Percentiles rank a stretch among this genome's conserved stretches.
These are phyloP conservation scores for Drosophila nigrodunni DNA, from an alignment of 1,140 invertebrate species.

Conservation along the genomic window DNA sequence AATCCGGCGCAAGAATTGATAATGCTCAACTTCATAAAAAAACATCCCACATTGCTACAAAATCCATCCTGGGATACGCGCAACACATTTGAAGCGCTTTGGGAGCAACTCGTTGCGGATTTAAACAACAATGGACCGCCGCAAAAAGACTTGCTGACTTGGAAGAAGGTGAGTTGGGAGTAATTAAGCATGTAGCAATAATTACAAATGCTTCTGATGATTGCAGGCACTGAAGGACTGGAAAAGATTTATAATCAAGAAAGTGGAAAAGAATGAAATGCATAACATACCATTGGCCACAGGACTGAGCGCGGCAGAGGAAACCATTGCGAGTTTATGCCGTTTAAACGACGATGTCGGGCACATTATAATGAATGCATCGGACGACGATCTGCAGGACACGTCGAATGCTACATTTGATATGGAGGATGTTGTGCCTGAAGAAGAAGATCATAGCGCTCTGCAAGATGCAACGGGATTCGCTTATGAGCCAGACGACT, in stretches of 20 bases:
- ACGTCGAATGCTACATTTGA: slow-evolving; percentile 56
- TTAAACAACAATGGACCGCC: slow-evolving; percentile 59
- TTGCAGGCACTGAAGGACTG: slow-evolving; percentile 68
- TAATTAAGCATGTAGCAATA: background rate
- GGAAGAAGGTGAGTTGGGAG: slow-evolving; percentile 56
- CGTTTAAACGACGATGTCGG: slow-evolving; percentile 66
- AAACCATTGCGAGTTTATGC: slow-evolving; percentile 67
- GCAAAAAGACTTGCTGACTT: slow-evolving; percentile 64
- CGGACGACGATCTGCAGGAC: slow-evolving; percentile 67
- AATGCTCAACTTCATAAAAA: slow-evolving; percentile 66
- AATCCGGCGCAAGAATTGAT: slow-evolving; percentile 61
- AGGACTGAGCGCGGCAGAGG: slow-evolving; percentile 62
- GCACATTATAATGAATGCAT: slow-evolving; percentile 66
- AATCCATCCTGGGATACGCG: slow-evolving; percentile 69
- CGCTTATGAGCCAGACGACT: slow-evolving; percentile 62
- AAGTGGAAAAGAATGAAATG: slow-evolving; percentile 72
- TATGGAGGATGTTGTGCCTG: slow-evolving; percentile 67
- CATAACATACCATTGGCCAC: slow-evolving; percentile 63
- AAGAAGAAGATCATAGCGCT: slow-evolving; percentile 56
- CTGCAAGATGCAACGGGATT: slow-evolving; percentile 55
- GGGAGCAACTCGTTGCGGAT: slow-evolving; percentile 62
- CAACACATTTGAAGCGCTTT: slow-evolving; percentile 47
- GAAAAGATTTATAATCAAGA: slow-evolving; percentile 71
- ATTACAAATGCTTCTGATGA: background rate
- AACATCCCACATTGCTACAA: slow-evolving; percentile 61